Evolutionary conservation across 2,888 invertebrate genomes (phyloP), one percentile per base, ranked within the genome.

Genomic region (Drosophila koepferae): DNA sequence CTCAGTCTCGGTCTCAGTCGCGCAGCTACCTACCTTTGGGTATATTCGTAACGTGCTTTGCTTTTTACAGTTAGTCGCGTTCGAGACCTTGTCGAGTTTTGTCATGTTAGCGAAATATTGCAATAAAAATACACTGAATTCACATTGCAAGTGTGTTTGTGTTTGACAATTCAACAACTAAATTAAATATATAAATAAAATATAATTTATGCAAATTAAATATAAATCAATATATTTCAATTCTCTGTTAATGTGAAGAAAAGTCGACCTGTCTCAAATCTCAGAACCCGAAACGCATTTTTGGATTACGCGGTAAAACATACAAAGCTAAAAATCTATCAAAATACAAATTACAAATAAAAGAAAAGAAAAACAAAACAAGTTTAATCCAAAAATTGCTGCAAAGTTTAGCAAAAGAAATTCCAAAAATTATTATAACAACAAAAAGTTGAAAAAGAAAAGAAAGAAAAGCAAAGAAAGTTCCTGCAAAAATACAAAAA

Each of bases 1-100:
- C 66, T 77, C 80, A 71, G 84, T 72, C 70, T 60, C 77, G 63
- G 80, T 87, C 74, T 77, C 89, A 68, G 78, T 73, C 70, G 65
- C 63, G 72, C 59, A 54, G 74, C 80, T 90, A 82, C 86, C 80
- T 90, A 82, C 86, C 88, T 89, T 88, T 91, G 78, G 90, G 91
- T 92, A 92, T 92, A 93, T 88, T 92, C 93, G 89, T 91, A 92
- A 91, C 91, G 90, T 91, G 92, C 91, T 90, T 85, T 89, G 89
- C 91, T 86, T 91, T 92, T 92, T 92, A 93, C 93, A 92, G 93
- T 93, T 93, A 93, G 93, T 93, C 93, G 93, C 92, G 91, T 93
- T 92, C 91, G 91, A 92, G 93, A 92, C 93, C 93, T 92, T 93
- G 92, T 92, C 92, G 92, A 93, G 92, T 92, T 92, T 93, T 93